Evolutionary conservation across 2,113 vertebrate species (phyloP), one percentile per base, ranked within the genome.

Genomic region (Oxygymnocypris stewartii): DNA sequence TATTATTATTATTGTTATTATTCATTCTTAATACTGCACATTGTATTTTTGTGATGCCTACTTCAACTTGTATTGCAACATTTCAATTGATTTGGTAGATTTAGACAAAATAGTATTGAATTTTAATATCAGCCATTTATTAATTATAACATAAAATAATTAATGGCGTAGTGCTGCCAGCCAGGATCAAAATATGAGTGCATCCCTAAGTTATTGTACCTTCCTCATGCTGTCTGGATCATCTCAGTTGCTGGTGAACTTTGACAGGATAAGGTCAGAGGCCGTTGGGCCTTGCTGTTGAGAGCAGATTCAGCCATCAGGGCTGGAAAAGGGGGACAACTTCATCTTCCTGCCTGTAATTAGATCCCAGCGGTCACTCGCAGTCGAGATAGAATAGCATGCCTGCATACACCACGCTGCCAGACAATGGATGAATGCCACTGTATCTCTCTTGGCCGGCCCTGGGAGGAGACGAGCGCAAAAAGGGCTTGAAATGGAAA

Each of bases 281-380:
- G 82, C 84, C 61, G 87, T 35, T 65, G 83, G 61, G 88, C 88
- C 87, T 88, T 90, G 89, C 80, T 88, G 65, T 90, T 92, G 85
- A 88, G 71, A 90, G 89, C 91, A 91, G 89, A 93, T 95, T 92
- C 85, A 88, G 76, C 90, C 87, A 76, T 92, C 93, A 89, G 90
- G 81, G 85, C 35, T 44, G 73, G 90, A 90, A 88, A 84, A 42
- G 85, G 79, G 88, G 92, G 91, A 93, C 86, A 81, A 88, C 91
- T 94, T 93, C 85, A 94, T 93, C 88, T 92, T 91, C 84, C 89
- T 87, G 23, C 75, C 76, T 75, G 90, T 94, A 94, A 94, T 94
- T 93, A 92, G 91, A 95, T 95, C 92, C 91, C 76, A 79, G 81
- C 59, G 82, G 81, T 90, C 69, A 74, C 91, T 93, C 82, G 87